A percentile compares a stretch with the other conserved stretches of the same genome.
Evolutionary conservation across 92 coral and sea anemone species (phyloP).

Genomic region (Porites divaricata): DNA sequence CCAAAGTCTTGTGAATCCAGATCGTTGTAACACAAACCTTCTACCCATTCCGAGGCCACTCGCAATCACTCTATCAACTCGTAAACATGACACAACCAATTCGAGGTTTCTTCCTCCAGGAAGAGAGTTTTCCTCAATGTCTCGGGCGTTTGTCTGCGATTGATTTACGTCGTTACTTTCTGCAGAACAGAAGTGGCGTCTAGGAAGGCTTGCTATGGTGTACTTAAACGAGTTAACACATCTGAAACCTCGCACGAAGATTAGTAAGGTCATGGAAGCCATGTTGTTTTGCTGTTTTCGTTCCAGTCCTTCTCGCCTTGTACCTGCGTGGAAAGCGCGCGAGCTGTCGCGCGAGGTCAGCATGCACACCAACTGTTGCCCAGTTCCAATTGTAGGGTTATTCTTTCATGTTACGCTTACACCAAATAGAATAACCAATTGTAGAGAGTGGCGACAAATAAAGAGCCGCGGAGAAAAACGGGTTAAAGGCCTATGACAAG

Average conservation of each 20-base stretch:
- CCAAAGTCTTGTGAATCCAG: not conserved
- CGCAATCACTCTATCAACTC: constrained; percentile 68
- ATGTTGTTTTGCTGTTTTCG: not conserved
- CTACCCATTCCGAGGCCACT: constrained; percentile 70
- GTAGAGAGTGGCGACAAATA: no score
- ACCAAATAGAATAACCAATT: no score
- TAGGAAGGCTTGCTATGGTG: not conserved
- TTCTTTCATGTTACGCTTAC: no score
- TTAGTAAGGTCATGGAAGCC: constrained; percentile 8
- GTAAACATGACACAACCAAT: constrained; percentile 57
- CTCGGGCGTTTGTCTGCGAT: not conserved
- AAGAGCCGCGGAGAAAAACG: no score
- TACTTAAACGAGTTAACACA: constrained; percentile 2
- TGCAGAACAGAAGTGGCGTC: constrained; percentile 4
- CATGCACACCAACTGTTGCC: no score
- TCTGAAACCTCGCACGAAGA: not conserved
- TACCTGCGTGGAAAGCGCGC: not conserved
- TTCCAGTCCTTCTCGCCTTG: constrained; percentile 2
- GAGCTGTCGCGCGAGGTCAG: no score
- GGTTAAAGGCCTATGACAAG: no score
- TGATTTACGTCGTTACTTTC: not conserved
- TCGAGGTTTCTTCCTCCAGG: constrained; percentile 47
- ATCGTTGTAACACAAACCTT: constrained; percentile 38
- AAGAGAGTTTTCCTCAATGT: not conserved
- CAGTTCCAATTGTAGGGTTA: no score